Evolutionary conservation across 2,888 invertebrate genomes (phyloP).

Genomic region (Zootermopsis nevadensis): DNA sequence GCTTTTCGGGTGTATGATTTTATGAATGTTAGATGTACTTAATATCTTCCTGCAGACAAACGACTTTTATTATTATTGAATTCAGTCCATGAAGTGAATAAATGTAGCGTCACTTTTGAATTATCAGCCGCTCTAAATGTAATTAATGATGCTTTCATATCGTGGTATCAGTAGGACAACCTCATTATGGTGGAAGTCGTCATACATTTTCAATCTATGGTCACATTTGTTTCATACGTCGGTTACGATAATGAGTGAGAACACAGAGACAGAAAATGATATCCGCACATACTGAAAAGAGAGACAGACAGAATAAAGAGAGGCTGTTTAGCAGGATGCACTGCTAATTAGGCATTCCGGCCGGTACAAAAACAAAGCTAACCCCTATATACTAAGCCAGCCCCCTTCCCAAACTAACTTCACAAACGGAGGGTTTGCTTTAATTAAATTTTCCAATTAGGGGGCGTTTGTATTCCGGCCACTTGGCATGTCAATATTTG

Average conservation of each 20-base stretch:
- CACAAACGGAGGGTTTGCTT: not conserved
- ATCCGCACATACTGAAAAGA: not conserved
- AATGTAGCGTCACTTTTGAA: no score
- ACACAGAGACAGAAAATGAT: not conserved
- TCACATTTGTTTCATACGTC: not conserved
- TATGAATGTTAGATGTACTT: no score
- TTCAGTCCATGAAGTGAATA: no score
- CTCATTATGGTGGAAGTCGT: no score
- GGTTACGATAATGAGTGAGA: not conserved
- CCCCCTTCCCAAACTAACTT: not conserved
- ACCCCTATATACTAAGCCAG: not conserved
- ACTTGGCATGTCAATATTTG: conserved; percentile 8
- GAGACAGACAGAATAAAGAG: not conserved
- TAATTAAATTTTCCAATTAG: conserved; percentile 31
- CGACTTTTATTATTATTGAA: no score
- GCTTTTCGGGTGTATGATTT: no score
- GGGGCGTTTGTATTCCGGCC: conserved; percentile 2
- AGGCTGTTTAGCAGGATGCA: not conserved
- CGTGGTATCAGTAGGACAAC: no score
- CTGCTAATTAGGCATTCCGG: conserved; percentile 7
- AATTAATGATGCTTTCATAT: no score
- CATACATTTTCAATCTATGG: no score
- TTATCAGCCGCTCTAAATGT: no score
- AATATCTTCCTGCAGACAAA: no score
- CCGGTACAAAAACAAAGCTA: conserved; percentile 12